Conservation (phyloP, 2,888 invertebrate species). For the Oxycera nigricornis region DNA sequence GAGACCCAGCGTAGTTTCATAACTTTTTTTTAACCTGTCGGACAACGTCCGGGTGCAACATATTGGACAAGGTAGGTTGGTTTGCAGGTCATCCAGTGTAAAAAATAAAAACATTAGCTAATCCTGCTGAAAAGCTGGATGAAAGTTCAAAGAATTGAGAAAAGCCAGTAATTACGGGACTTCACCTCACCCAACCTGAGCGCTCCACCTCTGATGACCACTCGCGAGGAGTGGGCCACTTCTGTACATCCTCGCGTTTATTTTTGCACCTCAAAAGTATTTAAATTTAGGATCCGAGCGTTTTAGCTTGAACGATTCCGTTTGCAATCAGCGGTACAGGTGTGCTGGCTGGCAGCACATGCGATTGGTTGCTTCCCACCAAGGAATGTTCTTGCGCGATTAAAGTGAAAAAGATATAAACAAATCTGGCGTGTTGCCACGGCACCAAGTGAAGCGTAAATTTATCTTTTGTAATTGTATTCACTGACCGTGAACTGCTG, state of each 20-base stretch:
- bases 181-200: too few species aligned
- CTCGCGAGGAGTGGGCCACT: too few species aligned
- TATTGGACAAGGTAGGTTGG: conserved; percentile 32
- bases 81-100: not conserved
- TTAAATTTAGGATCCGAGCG: conserved; percentile 19
- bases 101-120: not conserved
- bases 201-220: too few species aligned
- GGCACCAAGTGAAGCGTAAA: conserved; percentile 1
- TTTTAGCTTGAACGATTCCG: not conserved
- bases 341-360: conserved; percentile 22
- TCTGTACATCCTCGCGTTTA: too few species aligned
- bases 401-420: conserved; percentile 18
- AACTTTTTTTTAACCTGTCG: not conserved
- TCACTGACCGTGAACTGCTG: conserved; percentile 16
- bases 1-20: not conserved
- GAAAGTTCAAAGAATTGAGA: too few species aligned
- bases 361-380: not conserved
- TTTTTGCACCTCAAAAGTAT: conserved; percentile 18
- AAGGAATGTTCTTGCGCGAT: not conserved
- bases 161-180: too few species aligned
- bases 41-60: conserved; percentile 4
- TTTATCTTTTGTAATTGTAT: not conserved
- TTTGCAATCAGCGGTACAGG: conserved; percentile 29
- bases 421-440: conserved; percentile 22
- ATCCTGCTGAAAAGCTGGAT: not conserved